Base-by-base conservation (phyloP, 2,888 invertebrate genomes). In the Romanomermis culicivorax region DNA sequence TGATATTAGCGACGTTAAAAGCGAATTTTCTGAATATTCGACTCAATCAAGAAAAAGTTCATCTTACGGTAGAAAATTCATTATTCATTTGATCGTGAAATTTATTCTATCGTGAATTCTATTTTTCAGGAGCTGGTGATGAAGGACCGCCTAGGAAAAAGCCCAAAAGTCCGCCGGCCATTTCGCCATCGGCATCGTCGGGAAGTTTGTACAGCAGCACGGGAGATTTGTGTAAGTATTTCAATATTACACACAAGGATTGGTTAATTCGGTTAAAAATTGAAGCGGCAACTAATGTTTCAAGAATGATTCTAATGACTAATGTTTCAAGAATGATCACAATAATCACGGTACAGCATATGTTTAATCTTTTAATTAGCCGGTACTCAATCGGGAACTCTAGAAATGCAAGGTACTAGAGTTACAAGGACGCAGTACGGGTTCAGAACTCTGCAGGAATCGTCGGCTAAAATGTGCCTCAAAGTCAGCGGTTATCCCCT, bases 401-500 rank as follows among this genome's bases (percentile, higher is more conserved):
- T 68, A 47, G 68, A 68, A 56, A 68, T 68, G 68, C 68, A 68
- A 59, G 68, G 68, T 53, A 68, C 68, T 4, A 58, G 67, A 17
- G 68, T 67, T 11, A 68, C 68, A 2, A 58, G 65, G 52, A 68
- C 68, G 24, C 68, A 68, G 56, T 68, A 68, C 58, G 68, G 68
- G 2, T 68, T 68, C 61, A 59, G 68, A 50, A 68, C 68, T n/a
- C 61, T 68, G 48, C 64, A 68, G 55, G 68, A 68, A 56, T 65
- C 65, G 11, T 84, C 88, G 1, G 88, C 87, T 51, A 88, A 91
- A 79, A 70, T 91, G 63, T 91, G 91, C 68, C 75, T 88, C 53
- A 83, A 82, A 70, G 83, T 88, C 63, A 83, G 83, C 68, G 91
- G 91, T 53, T 91, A 79, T 72, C 91, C 91, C 1, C 83, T 86